Evolutionary conservation across 1,140 invertebrate species (phyloP), one percentile per base, ranked within the genome.

Genomic region (Polypedilum vanderplanki): DNA sequence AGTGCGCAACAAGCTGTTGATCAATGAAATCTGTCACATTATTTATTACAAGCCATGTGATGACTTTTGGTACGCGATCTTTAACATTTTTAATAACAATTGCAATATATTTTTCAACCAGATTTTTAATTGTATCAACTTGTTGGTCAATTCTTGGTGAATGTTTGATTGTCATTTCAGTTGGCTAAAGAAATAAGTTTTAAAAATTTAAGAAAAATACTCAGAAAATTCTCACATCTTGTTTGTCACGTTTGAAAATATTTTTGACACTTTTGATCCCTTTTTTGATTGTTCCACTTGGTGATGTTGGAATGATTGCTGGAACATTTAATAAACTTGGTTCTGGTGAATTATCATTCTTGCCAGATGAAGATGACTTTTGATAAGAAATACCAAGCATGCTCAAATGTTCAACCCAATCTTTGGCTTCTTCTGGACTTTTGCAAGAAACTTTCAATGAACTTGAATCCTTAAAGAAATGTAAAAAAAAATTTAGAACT

Each of bases 21-120:
- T 96, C 96, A 79, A 99, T 98, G 82, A 99, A 99, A 80, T 98
- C 94, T 86, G 98, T 98, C 79, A 93, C 91, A 85, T 98, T 93
- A 83, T 99, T 99, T 73, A 99, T 98, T 80, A 99, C 96, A 78
- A 99, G 87, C 87, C 95, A 91, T 97, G 99, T 99, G 78, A 99
- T 97, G 64, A 93, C 93, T 85, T 99, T 99, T 74, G 98, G 98
- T 76, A 99, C 95, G 76, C 99, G 87, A 85, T 99, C 98, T 73
- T 96, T 87, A 75, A 97, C 98, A 18, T 97, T 99, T 87, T 99
- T 99, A 74, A 96, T 98, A n/a, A 99, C 94, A 79, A 99, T 99
- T 84, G 96, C 95, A 96, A 99, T 98, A 86, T 99, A 99, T 7
- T 97, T 99, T 83, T 99, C 98, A 1, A 99, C 98, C 76, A 99